A percentile compares a stretch with the other conserved stretches of the same genome.
phyloP scores from a whole-genome alignment of 2,113 vertebrate genomes.

The Coregonus clupeaformis region DNA sequence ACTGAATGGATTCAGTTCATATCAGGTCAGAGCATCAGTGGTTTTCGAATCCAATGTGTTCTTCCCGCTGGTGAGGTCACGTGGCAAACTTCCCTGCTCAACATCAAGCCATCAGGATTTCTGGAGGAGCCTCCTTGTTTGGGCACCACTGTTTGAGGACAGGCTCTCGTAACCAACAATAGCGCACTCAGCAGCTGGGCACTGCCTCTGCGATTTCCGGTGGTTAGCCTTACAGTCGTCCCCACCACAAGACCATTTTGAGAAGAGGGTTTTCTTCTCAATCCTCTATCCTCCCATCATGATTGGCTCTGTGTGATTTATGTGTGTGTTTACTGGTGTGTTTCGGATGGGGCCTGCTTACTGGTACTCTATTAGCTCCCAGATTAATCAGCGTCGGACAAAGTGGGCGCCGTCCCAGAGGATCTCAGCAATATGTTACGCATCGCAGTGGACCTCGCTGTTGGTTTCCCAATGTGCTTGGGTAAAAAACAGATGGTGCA shows the following conservation, averaged over 20 bases:
- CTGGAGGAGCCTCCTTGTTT: background rate
- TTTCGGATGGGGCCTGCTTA: slow-evolving; percentile 66
- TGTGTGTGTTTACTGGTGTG: slow-evolving; percentile 71
- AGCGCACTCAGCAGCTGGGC: slow-evolving; percentile 24
- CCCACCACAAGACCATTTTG: slow-evolving; percentile 57
- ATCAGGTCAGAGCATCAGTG: slow-evolving; percentile 12
- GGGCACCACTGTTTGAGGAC: slow-evolving; percentile 35
- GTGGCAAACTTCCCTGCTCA: slow-evolving; percentile 13
- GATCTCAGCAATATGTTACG: slow-evolving; percentile 61
- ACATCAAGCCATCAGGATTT: background rate
- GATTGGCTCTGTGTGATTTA: slow-evolving; percentile 64
- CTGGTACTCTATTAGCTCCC: slow-evolving; percentile 71
- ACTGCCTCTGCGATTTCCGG: slow-evolving; percentile 53
- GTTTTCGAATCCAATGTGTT: background rate
- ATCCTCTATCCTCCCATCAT: slow-evolving; percentile 31
- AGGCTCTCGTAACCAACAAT: slow-evolving; percentile 45
- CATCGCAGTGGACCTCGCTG: slow-evolving; percentile 64
- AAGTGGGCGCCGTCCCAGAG: slow-evolving; percentile 61
- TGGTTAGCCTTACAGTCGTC: slow-evolving; percentile 50
- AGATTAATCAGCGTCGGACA: slow-evolving; percentile 70
- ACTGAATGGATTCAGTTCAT: slow-evolving; percentile 13
- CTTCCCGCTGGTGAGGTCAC: slow-evolving; percentile 1
- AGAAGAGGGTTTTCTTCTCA: slow-evolving; percentile 53
- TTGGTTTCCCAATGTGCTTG: slow-evolving; percentile 53
- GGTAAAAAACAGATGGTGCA: slow-evolving; percentile 71